Evolutionary conservation across 1,140 invertebrate species (phyloP).

Genomic region (Zaprionus tsacasi): DNA sequence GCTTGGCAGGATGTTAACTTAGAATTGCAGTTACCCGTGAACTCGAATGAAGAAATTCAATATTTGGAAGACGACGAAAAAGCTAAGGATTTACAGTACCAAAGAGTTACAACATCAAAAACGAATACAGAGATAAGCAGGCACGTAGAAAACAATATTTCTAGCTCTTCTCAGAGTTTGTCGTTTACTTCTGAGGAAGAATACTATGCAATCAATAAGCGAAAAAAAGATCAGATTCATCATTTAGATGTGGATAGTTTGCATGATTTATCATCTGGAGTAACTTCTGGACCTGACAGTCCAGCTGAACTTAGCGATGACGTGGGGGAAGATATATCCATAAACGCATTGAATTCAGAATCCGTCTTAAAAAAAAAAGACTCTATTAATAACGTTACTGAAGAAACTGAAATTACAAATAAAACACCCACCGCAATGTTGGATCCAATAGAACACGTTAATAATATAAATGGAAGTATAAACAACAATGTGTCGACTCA

Average conservation of each 20-base stretch:
- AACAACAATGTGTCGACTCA: neutral
- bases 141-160: neutral
- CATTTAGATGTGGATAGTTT: constrained; percentile 10
- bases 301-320: constrained; percentile 89
- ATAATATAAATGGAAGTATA: neutral
- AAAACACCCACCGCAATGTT: neutral
- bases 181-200: constrained; percentile 69
- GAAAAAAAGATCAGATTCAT: neutral
- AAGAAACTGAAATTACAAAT: neutral
- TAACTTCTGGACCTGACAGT: constrained; percentile 94
- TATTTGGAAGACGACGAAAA: constrained; percentile 6
- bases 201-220: constrained; percentile 4
- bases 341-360: neutral
- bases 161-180: constrained; percentile 45
- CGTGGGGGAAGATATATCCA: neutral
- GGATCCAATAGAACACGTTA: neutral
- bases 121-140: constrained; percentile 42
- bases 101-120: constrained; percentile 11
- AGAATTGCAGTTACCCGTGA: constrained; percentile 26
- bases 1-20: constrained; percentile 82
- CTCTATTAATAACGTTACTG: neutral
- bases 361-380: neutral
- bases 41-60: constrained; percentile 34
- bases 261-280: constrained; percentile 88
- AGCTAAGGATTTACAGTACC: neutral